Evolutionary conservation across 2,797 vertebrate genomes (phyloP), one percentile per base, ranked within the genome.

Genomic region (Takifugu rubripes): DNA sequence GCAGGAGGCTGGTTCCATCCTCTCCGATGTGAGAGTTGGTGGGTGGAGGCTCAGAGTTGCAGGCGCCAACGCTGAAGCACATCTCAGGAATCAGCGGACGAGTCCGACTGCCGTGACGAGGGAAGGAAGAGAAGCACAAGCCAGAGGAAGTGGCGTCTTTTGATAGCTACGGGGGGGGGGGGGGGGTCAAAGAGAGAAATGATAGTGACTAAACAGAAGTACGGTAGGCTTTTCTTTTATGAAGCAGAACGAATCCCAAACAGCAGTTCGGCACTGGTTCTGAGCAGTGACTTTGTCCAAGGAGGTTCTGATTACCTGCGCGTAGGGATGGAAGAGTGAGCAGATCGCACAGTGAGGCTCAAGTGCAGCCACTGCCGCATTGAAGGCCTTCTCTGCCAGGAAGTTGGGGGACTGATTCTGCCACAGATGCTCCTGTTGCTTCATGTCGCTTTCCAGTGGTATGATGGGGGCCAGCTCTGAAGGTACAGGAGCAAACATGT

Each of bases 81-180:
- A 99, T 98, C 87, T 99, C 97, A 0, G 96, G 96, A 68, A 98
- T 93, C 65, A 98, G 84, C 0, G 96, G 96, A 67, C 92, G 93
- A 4, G 92, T 97, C 78, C 68, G 89, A 56, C 88, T 91, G 44
- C 95, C 92, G 0, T 88, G 89, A n/a, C 58, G 86, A 5, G 92
- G 91, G 1, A 83, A 56, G 0, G 84, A 67, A 36, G 69, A 0
- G 3, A 24, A 48, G 44, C 72, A 51, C 36, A 15, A 0, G 52
- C 70, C 91, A 79, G 79, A 54, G 0, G n/a, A 53, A 25, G 3
- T 6, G 3, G 1, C 2, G 2, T 82, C 76, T 65, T 71, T 68
- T 3, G 77, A 44, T 33, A 70, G 66, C 78, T 83, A 47, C 24
- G 66, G 62, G 42, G 45, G 52, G 21, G 21, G 47, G 24, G 66